Evolutionary conservation across 2,888 invertebrate genomes (phyloP).

Genomic region (Drosophila paranaensis): DNA sequence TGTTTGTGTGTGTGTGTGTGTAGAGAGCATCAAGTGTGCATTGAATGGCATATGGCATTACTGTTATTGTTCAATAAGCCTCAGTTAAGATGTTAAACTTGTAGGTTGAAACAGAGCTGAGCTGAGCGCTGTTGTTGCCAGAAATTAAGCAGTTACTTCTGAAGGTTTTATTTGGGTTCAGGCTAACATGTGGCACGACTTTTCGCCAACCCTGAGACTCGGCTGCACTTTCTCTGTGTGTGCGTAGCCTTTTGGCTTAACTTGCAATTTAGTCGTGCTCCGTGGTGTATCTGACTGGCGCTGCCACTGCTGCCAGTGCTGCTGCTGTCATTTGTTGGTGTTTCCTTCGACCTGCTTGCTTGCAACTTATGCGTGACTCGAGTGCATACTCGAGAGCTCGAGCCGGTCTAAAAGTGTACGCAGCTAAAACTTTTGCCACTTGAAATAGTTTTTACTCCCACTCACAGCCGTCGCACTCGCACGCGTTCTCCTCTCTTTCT

Average conservation of each 20-base stretch:
- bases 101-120: not conserved
- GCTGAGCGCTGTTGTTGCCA: conserved; percentile 18
- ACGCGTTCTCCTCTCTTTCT: conserved; percentile 3
- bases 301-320: conserved; percentile 5
- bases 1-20: too few relatives aligned
- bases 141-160: conserved; percentile 30
- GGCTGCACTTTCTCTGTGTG: conserved; percentile 27
- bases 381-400: conserved; percentile 75
- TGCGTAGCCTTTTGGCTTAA: conserved; percentile 70
- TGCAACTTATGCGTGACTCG: conserved; percentile 79
- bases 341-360: conserved; percentile 70
- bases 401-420: conserved; percentile 71
- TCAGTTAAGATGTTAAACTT: conserved; percentile 13
- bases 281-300: conserved; percentile 33
- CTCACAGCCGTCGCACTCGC: conserved; percentile 23
- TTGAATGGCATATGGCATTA: conserved; percentile 5
- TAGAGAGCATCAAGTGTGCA: conserved; percentile 6
- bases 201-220: conserved; percentile 46
- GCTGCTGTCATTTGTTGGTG: conserved; percentile 72
- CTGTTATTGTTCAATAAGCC: conserved; percentile 18
- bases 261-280: conserved; percentile 71
- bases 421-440: conserved; percentile 80
- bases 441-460: conserved; percentile 71
- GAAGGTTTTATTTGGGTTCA: conserved; percentile 37
- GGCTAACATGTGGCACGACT: conserved; percentile 32